phyloP scores from a whole-genome alignment of 2,113 vertebrate species.

The Vimba vimba region DNA sequence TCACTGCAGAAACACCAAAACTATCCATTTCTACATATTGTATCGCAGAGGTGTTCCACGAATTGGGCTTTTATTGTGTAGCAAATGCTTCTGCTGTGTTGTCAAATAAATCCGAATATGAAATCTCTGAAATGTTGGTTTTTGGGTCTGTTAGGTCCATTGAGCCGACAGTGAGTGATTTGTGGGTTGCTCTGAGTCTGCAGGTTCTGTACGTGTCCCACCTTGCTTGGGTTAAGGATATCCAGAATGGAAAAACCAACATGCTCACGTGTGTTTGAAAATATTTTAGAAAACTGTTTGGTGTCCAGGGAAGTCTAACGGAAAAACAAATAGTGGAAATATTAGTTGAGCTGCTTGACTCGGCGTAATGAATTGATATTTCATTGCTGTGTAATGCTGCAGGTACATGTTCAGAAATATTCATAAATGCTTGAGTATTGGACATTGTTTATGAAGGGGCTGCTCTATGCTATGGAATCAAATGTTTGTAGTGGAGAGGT shows the following conservation, averaged over 20 bases:
- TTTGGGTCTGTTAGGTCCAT: neutral
- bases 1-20: neutral
- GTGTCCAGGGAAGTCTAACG: conserved; percentile 27
- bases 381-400: conserved; percentile 8
- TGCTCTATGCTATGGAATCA: neutral
- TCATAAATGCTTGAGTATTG: neutral
- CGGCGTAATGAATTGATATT: conserved; percentile 27
- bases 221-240: conserved; percentile 40
- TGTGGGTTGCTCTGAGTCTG: conserved; percentile 41
- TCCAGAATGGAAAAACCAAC: conserved; percentile 57
- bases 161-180: conserved; percentile 47
- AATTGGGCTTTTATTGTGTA: neutral
- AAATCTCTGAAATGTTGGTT: neutral
- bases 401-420: neutral
- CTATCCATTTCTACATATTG: neutral
- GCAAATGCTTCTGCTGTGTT: neutral
- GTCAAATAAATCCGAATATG: neutral
- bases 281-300: conserved; percentile 11
- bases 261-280: conserved; percentile 9
- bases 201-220: conserved; percentile 8
- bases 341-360: neutral
- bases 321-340: conserved; percentile 60
- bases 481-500: neutral
- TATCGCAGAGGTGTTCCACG: neutral
- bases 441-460: conserved; percentile 3